Evolutionary conservation across 2,888 invertebrate species (phyloP).

Genomic region (Strigamia transsilvanica): DNA sequence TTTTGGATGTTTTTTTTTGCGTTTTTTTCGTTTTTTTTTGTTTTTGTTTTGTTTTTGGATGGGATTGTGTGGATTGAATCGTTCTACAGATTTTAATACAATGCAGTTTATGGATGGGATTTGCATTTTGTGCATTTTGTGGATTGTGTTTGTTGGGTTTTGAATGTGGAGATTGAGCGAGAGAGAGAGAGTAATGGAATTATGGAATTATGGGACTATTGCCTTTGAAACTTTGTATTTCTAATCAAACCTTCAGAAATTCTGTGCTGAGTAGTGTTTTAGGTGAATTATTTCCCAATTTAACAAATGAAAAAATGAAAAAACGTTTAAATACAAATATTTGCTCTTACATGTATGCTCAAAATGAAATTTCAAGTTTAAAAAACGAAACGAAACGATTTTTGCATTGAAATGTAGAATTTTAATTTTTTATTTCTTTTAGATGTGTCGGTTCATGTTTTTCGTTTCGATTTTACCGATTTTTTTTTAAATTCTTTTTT

Average conservation of each 20-base stretch:
- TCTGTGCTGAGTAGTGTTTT: slow-evolving; percentile 30
- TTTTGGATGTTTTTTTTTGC: too few relatives aligned
- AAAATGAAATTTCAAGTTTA: background rate
- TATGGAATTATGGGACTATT: slow-evolving; percentile 12
- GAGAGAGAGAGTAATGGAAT: too few relatives aligned
- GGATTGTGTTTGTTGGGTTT: too few relatives aligned
- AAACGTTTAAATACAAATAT: background rate
- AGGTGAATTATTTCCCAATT: background rate
- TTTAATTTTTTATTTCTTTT: background rate
- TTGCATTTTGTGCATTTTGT: too few relatives aligned
- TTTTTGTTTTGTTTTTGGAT: background rate
- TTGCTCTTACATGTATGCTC: slow-evolving; percentile 30
- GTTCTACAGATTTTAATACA: slow-evolving; percentile 34
- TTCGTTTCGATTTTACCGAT: background rate
- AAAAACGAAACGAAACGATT: background rate
- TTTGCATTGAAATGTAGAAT: slow-evolving; percentile 28
- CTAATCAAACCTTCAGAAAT: slow-evolving; percentile 21
- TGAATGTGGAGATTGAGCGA: too few relatives aligned
- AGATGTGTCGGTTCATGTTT: background rate
- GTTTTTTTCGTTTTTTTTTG: too few relatives aligned
- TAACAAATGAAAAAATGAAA: background rate
- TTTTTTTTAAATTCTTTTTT: too few relatives aligned
- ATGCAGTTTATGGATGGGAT: too few relatives aligned
- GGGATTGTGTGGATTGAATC: background rate
- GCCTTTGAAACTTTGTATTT: slow-evolving; percentile 34